Evolutionary conservation across 92 coral and sea anemone species (phyloP).

Genomic region (Meandrina meandrites): DNA sequence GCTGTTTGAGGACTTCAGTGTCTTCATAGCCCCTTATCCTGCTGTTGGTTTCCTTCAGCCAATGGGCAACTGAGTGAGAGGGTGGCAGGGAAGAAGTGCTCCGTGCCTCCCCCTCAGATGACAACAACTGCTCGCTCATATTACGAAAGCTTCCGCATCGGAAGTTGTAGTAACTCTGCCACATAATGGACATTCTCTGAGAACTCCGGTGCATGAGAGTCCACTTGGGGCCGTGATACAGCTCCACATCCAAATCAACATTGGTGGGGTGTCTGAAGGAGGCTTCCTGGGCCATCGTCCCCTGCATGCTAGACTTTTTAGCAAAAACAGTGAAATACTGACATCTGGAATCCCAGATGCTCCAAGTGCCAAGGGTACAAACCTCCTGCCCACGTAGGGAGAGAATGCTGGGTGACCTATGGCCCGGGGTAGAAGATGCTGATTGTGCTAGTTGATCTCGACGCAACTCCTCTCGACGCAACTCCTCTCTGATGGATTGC

Average conservation of each 20-base stretch:
- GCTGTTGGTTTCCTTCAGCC: background rate
- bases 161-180: background rate
- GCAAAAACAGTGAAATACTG: too few relatives aligned
- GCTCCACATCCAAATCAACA: background rate
- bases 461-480: background rate
- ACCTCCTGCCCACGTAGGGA: too few relatives aligned
- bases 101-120: background rate
- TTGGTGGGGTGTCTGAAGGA: too few relatives aligned
- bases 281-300: too few relatives aligned
- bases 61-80: background rate
- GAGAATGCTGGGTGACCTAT: too few relatives aligned
- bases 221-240: background rate
- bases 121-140: constrained; percentile 13
- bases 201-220: background rate
- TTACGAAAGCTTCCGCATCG: background rate
- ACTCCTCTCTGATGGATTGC: background rate
- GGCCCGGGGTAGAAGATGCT: too few relatives aligned
- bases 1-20: background rate
- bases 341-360: too few relatives aligned
- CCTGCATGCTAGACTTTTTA: too few relatives aligned
- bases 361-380: too few relatives aligned
- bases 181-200: background rate
- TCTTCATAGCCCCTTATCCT: background rate
- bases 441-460: too few relatives aligned
- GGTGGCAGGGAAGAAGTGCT: constrained; percentile 14